A percentile compares a stretch with the other conserved stretches of the same genome.
Conservation (phyloP, 2,888 invertebrate species). For the Stenolophus ochropezus region DNA sequence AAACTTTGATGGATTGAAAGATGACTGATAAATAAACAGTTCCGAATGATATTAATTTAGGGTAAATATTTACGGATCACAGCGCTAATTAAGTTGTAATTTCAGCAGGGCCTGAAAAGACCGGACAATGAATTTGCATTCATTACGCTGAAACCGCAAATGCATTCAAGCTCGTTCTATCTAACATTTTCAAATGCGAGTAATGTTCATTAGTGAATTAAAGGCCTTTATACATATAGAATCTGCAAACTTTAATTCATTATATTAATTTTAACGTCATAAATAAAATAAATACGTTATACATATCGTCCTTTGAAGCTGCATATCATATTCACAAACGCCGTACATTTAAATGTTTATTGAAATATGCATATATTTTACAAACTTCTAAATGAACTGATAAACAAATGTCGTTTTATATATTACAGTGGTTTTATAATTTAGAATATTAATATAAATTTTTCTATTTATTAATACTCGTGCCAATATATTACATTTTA, state of each 20-base stretch:
- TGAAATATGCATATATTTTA: too few relatives aligned
- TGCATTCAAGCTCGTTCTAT: constrained; percentile 12
- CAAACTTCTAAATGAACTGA: too few relatives aligned
- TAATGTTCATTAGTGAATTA: constrained; percentile 29
- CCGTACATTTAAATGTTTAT: background rate
- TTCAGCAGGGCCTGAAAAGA: background rate
- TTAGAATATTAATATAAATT: too few relatives aligned
- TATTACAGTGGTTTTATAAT: too few relatives aligned
- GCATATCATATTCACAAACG: background rate
- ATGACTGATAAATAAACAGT: too few relatives aligned
- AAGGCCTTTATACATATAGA: constrained; percentile 4
- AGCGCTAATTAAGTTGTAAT: constrained; percentile 33
- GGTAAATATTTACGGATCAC: constrained; percentile 36
- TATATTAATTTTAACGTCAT: background rate
- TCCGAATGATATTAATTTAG: constrained; percentile 30
- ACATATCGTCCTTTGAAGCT: background rate
- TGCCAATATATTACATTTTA: too few relatives aligned
- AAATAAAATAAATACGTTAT: background rate
- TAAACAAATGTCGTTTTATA: too few relatives aligned
- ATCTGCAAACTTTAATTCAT: constrained; percentile 1
- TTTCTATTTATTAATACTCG: too few relatives aligned
- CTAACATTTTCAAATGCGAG: constrained; percentile 25
- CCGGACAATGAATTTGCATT: constrained; percentile 38
- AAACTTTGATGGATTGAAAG: too few relatives aligned
- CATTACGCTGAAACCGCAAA: constrained; percentile 5